phyloP scores from a whole-genome alignment of 2,888 invertebrate genomes.

The Drosophila robusta region DNA sequence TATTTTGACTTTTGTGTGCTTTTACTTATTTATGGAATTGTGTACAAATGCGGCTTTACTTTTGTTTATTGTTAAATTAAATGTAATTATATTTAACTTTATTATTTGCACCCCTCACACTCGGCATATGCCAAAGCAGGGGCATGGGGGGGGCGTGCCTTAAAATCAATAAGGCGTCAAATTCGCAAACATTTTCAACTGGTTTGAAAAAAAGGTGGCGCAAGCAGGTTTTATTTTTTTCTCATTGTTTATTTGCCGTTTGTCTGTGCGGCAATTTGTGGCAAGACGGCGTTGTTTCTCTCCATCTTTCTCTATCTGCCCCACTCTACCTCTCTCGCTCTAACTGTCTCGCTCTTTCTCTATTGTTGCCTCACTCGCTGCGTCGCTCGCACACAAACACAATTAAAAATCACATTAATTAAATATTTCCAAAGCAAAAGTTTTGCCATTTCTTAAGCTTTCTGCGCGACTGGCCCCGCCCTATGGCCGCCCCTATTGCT shows the following conservation, averaged over 20 bases:
- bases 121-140: background rate
- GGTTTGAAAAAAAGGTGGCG: background rate
- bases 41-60: conserved; percentile 40
- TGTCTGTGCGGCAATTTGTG: conserved; percentile 31
- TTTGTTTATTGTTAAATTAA: conserved; percentile 41
- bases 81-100: conserved; percentile 51
- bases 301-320: background rate
- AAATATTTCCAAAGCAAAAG: conserved; percentile 79
- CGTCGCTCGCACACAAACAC: conserved; percentile 52
- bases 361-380: conserved; percentile 1
- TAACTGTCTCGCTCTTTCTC: background rate
- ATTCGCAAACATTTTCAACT: background rate
- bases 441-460: conserved; percentile 76
- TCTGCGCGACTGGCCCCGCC: conserved; percentile 55
- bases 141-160: background rate
- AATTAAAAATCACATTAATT: conserved; percentile 81
- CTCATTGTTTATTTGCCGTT: background rate
- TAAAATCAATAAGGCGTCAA: conserved; percentile 8
- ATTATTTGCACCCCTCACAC: conserved; percentile 14
- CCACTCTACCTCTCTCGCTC: background rate
- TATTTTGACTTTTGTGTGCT: conserved; percentile 2
- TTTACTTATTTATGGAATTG: conserved; percentile 54
- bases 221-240: too few species aligned
- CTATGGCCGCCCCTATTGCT: conserved; percentile 27
- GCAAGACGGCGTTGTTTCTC: conserved; percentile 16